Evolutionary conservation across 37 sponge, comb jelly and placozoan genomes (phyloP).

Genomic region (Ephydatia muelleri): DNA sequence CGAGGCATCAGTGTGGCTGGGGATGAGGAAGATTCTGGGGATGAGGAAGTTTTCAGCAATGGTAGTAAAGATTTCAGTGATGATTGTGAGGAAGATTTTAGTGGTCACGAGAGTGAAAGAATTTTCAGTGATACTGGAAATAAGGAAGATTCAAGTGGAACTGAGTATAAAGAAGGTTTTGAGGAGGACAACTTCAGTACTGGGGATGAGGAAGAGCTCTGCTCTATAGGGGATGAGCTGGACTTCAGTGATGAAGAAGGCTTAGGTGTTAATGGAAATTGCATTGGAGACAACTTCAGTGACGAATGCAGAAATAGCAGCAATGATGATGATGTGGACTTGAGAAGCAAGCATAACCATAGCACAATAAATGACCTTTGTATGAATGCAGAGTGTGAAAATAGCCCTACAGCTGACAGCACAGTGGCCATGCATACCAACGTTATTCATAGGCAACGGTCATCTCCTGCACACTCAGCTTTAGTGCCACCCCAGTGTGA

Average conservation of each 20-base stretch:
- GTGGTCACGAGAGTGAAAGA: background rate
- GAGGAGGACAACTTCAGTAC: too few species aligned
- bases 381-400: background rate
- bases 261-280: background rate
- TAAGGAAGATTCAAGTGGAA: too few species aligned
- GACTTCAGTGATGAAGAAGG: background rate
- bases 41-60: conserved; percentile 2
- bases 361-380: background rate
- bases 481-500: background rate
- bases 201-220: too few species aligned
- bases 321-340: background rate
- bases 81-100: conserved; percentile 6
- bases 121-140: background rate
- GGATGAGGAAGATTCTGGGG: conserved; percentile 26
- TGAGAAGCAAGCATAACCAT: background rate
- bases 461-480: background rate
- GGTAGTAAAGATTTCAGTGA: conserved; percentile 25
- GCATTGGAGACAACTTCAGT: background rate
- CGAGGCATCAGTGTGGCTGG: background rate
- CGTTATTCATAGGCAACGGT: background rate
- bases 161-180: too few species aligned
- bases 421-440: background rate
- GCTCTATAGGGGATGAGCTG: too few species aligned
- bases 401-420: background rate
- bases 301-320: background rate